phyloP scores from a whole-genome alignment of 2,797 vertebrate species.

The Okamejei kenojei region DNA sequence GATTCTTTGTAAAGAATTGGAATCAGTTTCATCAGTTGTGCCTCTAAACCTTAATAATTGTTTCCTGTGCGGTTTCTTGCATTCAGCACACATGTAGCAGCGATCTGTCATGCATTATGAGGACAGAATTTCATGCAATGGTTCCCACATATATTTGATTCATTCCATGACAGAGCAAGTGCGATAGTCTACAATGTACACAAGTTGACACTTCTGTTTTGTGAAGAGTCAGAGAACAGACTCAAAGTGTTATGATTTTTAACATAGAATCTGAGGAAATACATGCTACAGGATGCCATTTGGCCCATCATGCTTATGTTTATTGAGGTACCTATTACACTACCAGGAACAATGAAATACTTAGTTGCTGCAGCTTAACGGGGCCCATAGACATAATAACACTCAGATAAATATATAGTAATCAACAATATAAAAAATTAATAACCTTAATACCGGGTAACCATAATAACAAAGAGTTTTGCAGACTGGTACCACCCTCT shows the following conservation, averaged over 20 bases:
- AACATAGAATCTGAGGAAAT: not conserved
- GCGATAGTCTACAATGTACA: not conserved
- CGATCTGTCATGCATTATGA: not conserved
- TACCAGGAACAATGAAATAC: too few relatives aligned
- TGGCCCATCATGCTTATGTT: too few relatives aligned
- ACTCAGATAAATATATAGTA: too few relatives aligned
- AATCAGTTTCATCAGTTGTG: not conserved
- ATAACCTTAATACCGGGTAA: too few relatives aligned
- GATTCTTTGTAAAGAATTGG: not conserved
- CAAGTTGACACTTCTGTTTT: not conserved
- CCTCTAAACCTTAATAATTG: not conserved
- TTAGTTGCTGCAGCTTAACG: too few relatives aligned
- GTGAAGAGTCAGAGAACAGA: not conserved
- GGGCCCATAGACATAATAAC: too few relatives aligned
- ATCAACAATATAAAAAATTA: too few relatives aligned
- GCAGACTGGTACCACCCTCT: too few relatives aligned
- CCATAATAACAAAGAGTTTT: too few relatives aligned
- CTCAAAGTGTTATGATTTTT: not conserved
- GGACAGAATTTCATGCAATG: not conserved
- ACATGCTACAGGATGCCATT: too few relatives aligned
- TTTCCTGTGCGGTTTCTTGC: not conserved
- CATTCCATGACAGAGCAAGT: not conserved
- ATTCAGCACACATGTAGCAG: not conserved
- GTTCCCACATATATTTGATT: not conserved
- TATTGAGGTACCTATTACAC: too few relatives aligned